Percentiles rank a stretch among this genome's conserved stretches.
Conservation (phyloP, 2,113 vertebrate genomes). For the Oryctolagus cuniculus region mOryCun1.1 NC_091436.1:70701001-70701500, state of each 20-base stretch:
- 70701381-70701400: constrained; percentile 20
- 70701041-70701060: neutral
- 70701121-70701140: constrained; percentile 72
- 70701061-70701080: neutral
- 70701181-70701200: constrained; percentile 69
- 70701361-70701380: neutral
- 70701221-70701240: constrained; percentile 78
- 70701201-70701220: constrained; percentile 69
- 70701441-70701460: neutral
- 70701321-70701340: constrained; percentile 54
- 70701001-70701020: constrained; percentile 15
- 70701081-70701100: constrained; percentile 13
- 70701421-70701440: neutral
- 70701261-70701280: constrained; percentile 69
- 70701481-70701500: neutral
- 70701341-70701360: constrained; percentile 19
- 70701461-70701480: neutral
- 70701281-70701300: constrained; percentile 61
- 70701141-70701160: constrained; percentile 76
- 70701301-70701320: constrained; percentile 21
- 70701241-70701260: constrained; percentile 49
- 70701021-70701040: constrained; percentile 7
- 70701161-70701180: constrained; percentile 75
- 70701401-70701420: neutral
- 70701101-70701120: constrained; percentile 56